Base-by-base conservation (phyloP, 1,140 invertebrate genomes). In the Psilanteris sp. region DNA sequence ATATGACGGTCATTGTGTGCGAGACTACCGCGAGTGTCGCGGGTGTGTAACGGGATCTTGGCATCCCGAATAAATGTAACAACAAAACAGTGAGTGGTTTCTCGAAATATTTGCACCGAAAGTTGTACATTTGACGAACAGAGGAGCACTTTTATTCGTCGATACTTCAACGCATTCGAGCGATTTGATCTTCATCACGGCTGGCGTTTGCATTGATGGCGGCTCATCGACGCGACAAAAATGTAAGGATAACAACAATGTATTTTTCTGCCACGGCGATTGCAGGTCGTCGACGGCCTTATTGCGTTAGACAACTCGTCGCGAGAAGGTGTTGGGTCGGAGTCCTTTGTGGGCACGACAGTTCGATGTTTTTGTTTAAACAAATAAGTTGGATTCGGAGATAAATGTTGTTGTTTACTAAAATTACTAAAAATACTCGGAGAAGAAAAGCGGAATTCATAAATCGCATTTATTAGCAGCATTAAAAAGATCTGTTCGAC, bases 181-280 rank as follows among this genome's bases (percentile, higher is more conserved):
- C 43, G 13, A 59, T 70, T 61, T 61, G 50, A 71, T 48, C 55
- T 50, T 57, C 48, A 46, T 67, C 67, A 77, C 68, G 59, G 77
- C 78, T 79, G 84, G 81, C 75, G 79, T 82, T 85, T 81, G 67
- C 81, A 84, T 88, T 86, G 82, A 88, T 87, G 86, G 85, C 85
- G 79, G 80, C 84, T 87, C 81, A 88, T 85, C 86, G 85, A 88
- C 83, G 80, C 85, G 79, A 83, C 80, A 87, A 88, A 87, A 87
- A 88, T 88, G 87, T 88, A 70, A 34, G 41, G 2, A 11, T 13
- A 32, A 11, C 4, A 4, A 4, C 4, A n/a, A n/a, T n/a, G n/a
- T n/a, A n/a, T n/a, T n/a, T n/a, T n/a, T n/a, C n/a, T n/a, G n/a
- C n/a, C n/a, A n/a, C n/a, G n/a, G n/a, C n/a, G n/a, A n/a, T n/a